phyloP scores from a whole-genome alignment of 2,797 vertebrate genomes.

The Acridotheres tristis region DNA sequence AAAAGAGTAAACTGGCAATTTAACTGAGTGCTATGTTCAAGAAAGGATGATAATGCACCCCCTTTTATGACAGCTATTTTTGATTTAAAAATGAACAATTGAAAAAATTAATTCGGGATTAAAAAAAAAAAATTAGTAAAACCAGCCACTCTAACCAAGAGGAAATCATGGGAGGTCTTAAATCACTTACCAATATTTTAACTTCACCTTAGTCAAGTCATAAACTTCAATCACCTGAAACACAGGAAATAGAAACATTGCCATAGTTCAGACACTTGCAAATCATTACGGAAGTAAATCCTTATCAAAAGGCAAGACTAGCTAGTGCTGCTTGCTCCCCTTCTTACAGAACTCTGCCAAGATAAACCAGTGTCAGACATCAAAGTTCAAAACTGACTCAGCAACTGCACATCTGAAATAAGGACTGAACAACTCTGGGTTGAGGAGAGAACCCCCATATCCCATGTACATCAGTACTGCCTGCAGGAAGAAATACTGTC shows the following conservation, averaged over 20 bases:
- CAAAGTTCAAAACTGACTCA: not conserved
- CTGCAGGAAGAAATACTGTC: not conserved
- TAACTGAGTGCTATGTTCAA: not conserved
- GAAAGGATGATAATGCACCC: not conserved
- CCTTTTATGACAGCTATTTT: not conserved
- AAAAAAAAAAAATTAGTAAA: not conserved
- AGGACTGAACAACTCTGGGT: not conserved
- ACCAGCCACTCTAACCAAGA: not conserved
- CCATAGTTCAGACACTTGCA: not conserved
- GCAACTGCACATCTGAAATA: not conserved
- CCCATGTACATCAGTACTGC: not conserved
- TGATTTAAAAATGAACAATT: not conserved
- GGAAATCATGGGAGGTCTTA: not conserved
- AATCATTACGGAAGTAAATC: not conserved
- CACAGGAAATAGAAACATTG: not conserved
- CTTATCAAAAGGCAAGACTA: not conserved
- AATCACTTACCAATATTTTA: constrained; percentile 97
- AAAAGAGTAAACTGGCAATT: not conserved
- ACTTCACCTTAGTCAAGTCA: constrained; percentile 98
- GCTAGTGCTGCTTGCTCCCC: not conserved
- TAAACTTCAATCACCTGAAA: constrained; percentile 98
- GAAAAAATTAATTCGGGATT: not conserved
- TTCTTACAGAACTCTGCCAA: not conserved
- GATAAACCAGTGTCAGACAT: not conserved
- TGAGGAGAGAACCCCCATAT: not conserved